Conservation (phyloP, 2,888 invertebrate species). For the Brenthis hecate region DNA sequence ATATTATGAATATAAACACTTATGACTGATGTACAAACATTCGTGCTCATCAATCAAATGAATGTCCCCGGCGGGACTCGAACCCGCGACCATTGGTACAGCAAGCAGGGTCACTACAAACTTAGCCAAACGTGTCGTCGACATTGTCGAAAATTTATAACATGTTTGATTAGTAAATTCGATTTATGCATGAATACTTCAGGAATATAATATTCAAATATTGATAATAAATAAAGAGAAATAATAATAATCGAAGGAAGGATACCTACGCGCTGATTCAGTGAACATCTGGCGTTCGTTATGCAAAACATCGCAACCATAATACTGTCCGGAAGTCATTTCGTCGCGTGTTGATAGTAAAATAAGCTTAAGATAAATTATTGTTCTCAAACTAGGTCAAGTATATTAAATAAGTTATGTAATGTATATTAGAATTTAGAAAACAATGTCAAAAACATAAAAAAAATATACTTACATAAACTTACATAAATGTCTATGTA, state of each 20-base stretch:
- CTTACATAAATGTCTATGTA: no score
- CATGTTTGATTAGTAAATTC: neutral
- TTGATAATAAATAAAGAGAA: constrained; percentile 28
- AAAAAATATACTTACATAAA: no score
- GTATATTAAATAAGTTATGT: neutral
- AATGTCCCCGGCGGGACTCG: no score
- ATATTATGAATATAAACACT: no score
- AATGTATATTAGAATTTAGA: no score
- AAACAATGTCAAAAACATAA: no score
- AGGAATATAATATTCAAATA: constrained; percentile 17
- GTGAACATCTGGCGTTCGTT: constrained; percentile 69
- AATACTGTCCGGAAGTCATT: constrained; percentile 46
- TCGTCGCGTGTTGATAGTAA: constrained; percentile 13
- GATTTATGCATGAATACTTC: constrained; percentile 1
- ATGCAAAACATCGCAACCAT: constrained; percentile 39
- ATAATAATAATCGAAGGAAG: constrained; percentile 15
- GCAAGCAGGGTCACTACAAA: no score
- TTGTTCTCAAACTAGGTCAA: constrained; percentile 3
- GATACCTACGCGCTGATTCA: constrained; percentile 67
- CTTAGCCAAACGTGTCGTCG: no score
- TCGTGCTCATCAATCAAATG: no score
- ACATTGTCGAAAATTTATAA: neutral
- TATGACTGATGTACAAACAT: no score
- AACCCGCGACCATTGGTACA: no score
- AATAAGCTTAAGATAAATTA: constrained; percentile 7